Percentiles rank a stretch among this genome's conserved stretches.
phyloP scores from a whole-genome alignment of 1,140 invertebrate genomes.

The Hyphantria cunea region DNA sequence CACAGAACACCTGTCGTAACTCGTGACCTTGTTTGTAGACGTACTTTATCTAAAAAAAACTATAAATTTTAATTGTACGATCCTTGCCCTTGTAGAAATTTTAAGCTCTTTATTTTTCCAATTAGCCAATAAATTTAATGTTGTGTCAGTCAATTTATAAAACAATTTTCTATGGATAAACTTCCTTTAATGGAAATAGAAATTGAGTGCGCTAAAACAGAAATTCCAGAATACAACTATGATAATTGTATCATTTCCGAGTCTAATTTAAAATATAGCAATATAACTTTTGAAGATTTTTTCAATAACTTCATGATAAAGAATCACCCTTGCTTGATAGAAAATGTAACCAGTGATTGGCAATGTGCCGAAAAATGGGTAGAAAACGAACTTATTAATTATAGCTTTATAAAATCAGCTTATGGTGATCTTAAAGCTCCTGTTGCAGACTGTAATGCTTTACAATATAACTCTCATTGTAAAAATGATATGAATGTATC shows the following conservation, averaged over 20 bases:
- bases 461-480: slow-evolving; percentile 88
- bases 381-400: slow-evolving; percentile 83
- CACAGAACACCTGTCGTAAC: too few relatives aligned
- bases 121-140: too few relatives aligned
- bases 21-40: too few relatives aligned
- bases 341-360: slow-evolving; percentile 84
- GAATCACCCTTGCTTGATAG: slow-evolving; percentile 87
- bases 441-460: slow-evolving; percentile 89
- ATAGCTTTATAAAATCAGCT: slow-evolving; percentile 82
- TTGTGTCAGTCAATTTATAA: too few relatives aligned
- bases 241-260: slow-evolving; percentile 2
- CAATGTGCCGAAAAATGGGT: slow-evolving; percentile 83
- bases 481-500: slow-evolving; percentile 86
- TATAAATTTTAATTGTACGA: too few relatives aligned
- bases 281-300: slow-evolving; percentile 76
- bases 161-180: too few relatives aligned
- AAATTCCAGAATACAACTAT: slow-evolving; percentile 17
- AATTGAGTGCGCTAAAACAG: background rate
- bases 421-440: slow-evolving; percentile 86
- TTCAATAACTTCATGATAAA: slow-evolving; percentile 82
- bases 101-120: too few relatives aligned
- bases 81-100: too few relatives aligned
- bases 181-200: too few relatives aligned
- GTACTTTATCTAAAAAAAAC: too few relatives aligned
- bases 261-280: background rate